These are phyloP conservation scores for Anniella stebbinsi DNA, from an alignment of 2,797 vertebrate genomes.

Conservation along the genomic window DNA sequence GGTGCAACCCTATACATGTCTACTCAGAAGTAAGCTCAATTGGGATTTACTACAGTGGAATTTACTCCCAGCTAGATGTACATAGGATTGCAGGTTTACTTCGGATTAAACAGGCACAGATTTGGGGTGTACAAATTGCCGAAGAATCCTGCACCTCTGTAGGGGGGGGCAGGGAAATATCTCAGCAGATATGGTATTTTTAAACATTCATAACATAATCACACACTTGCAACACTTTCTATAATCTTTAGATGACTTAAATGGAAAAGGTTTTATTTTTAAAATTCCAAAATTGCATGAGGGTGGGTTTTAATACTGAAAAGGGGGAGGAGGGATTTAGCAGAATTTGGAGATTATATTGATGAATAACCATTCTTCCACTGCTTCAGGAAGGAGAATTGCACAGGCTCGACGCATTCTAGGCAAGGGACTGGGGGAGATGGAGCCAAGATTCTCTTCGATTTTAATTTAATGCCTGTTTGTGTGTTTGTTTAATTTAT, in stretches of 20 bases:
- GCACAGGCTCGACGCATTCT: background rate
- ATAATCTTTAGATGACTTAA: background rate
- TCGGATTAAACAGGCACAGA: background rate
- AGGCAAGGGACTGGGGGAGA: background rate
- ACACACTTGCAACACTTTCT: background rate
- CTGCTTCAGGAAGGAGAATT: background rate
- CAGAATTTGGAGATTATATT: background rate
- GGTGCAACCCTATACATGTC: background rate
- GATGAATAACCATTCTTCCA: constrained; percentile 42
- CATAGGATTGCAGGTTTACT: background rate
- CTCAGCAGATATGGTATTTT: background rate
- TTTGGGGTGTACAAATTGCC: background rate
- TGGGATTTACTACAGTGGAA: background rate
- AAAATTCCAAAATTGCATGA: background rate
- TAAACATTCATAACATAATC: background rate
- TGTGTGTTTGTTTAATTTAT: background rate
- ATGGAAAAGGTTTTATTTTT: background rate
- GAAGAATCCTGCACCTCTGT: background rate
- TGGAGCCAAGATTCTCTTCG: background rate
- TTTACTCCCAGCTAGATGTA: background rate
- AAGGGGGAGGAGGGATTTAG: background rate
- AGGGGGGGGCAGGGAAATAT: too few species aligned
- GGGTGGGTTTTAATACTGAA: constrained; percentile 9
- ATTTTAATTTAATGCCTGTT: background rate
- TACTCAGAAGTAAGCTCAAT: background rate